Conservation (phyloP, 2,888 invertebrate species). For the Pyrgus malvae region DNA sequence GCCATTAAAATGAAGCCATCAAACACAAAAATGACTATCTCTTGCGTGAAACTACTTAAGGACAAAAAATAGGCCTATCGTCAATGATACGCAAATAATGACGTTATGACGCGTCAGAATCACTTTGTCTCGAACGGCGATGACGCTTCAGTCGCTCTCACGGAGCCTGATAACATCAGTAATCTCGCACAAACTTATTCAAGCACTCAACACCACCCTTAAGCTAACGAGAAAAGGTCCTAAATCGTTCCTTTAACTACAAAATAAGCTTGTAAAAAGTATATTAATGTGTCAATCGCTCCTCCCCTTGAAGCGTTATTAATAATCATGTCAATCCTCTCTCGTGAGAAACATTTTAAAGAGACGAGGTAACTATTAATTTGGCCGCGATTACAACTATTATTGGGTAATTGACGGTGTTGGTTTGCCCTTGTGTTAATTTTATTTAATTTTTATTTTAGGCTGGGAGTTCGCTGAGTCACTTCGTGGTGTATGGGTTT, state of each 20-base stretch:
- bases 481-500: constrained; percentile 37
- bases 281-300: constrained; percentile 77
- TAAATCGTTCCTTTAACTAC: constrained; percentile 32
- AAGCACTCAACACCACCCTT: constrained; percentile 28
- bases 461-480: constrained; percentile 67
- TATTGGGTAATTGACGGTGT: constrained; percentile 73
- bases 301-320: constrained; percentile 57
- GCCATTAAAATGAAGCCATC: constrained; percentile 19
- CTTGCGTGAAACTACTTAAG: constrained; percentile 23
- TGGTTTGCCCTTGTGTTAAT: constrained; percentile 66
- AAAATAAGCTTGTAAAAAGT: constrained; percentile 42
- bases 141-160: constrained; percentile 56
- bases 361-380: constrained; percentile 68
- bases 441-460: constrained; percentile 63
- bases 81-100: constrained; percentile 71
- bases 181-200: constrained; percentile 44
- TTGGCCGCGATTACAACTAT: constrained; percentile 62
- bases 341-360: constrained; percentile 76
- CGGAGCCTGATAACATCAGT: constrained; percentile 63
- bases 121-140: constrained; percentile 70
- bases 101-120: constrained; percentile 66
- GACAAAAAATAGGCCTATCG: constrained; percentile 36
- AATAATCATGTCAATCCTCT: constrained; percentile 74
- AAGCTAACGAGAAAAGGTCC: constrained; percentile 30
- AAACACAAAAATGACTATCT: constrained; percentile 21